Conservation (phyloP, 2,113 vertebrate genomes). For the Danionella cerebrum region DNA sequence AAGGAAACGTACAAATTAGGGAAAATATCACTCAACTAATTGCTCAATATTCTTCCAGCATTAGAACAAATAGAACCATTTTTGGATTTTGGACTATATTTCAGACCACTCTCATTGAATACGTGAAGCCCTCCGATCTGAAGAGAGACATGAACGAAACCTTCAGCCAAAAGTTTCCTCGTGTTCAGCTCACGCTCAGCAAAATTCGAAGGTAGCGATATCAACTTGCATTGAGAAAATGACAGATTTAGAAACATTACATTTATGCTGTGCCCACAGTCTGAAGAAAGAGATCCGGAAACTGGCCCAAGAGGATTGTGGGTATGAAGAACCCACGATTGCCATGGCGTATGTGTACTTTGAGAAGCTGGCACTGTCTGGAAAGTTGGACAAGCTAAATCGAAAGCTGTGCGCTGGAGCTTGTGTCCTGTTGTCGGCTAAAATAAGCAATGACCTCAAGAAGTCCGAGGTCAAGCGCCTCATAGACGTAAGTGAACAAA, state of each 20-base stretch:
- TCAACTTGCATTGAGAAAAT: too few species aligned
- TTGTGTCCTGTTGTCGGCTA: conserved; percentile 88
- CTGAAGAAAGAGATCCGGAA: conserved; percentile 94
- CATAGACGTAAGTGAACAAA: conserved; percentile 85
- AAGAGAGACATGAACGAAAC: conserved; percentile 99
- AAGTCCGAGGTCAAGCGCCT: conserved; percentile 94
- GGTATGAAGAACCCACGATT: conserved; percentile 88
- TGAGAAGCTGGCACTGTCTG: conserved; percentile 92
- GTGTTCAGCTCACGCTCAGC: conserved; percentile 92
- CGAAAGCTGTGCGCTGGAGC: conserved; percentile 94
- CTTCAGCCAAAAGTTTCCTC: conserved; percentile 96
- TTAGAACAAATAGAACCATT: too few species aligned
- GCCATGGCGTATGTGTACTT: conserved; percentile 99
- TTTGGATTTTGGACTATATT: too few species aligned
- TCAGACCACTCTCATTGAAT: conserved; percentile 95
- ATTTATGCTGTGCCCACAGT: conserved; percentile 54
- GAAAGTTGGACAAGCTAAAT: conserved; percentile 97
- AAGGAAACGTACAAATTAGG: too few species aligned
- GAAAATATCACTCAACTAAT: too few species aligned
- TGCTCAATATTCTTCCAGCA: too few species aligned
- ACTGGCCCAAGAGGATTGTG: conserved; percentile 88
- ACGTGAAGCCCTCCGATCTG: conserved; percentile 95
- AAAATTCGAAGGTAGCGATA: conserved; percentile 89
- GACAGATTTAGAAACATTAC: too few species aligned
- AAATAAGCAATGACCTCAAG: conserved; percentile 93